Conservation (phyloP, 1,140 invertebrate species). For the Littorina saxatilis region DNA sequence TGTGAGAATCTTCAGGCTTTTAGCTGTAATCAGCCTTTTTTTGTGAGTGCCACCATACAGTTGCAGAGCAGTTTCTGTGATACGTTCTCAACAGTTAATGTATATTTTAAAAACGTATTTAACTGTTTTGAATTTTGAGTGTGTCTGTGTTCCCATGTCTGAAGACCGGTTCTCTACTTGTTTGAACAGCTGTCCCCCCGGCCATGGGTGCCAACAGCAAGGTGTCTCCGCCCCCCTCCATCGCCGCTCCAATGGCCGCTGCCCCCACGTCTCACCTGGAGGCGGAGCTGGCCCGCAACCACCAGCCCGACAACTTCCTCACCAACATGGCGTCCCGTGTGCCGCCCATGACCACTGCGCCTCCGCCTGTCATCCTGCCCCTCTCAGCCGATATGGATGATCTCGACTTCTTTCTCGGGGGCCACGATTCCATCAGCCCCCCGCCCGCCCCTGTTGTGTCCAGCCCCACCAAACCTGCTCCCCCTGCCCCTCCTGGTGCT, state of each 20-base stretch:
- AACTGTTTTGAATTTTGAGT: too few relatives aligned
- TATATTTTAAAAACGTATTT: too few relatives aligned
- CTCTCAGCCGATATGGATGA: background rate
- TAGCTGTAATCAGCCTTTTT: too few relatives aligned
- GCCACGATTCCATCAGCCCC: conserved; percentile 43
- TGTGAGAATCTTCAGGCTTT: too few relatives aligned
- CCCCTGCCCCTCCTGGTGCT: conserved; percentile 68
- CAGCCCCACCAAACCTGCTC: conserved; percentile 63
- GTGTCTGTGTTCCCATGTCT: too few relatives aligned
- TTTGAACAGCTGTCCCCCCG: too few relatives aligned
- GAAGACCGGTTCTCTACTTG: too few relatives aligned
- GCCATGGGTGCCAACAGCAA: background rate
- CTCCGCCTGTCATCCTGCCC: too few relatives aligned
- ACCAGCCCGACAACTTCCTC: conserved; percentile 8
- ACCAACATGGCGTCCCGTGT: background rate
- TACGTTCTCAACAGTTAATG: too few relatives aligned
- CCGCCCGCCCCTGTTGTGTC: conserved; percentile 57
- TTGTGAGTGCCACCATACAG: too few relatives aligned
- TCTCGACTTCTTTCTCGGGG: conserved; percentile 37
- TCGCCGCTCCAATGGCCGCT: background rate
- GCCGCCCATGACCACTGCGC: too few relatives aligned
- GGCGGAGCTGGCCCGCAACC: background rate
- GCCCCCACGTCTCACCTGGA: background rate
- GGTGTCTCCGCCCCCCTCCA: background rate
- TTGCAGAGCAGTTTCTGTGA: too few relatives aligned